phyloP scores from a whole-genome alignment of 2,797 vertebrate species.

The Brotula barbata region DNA sequence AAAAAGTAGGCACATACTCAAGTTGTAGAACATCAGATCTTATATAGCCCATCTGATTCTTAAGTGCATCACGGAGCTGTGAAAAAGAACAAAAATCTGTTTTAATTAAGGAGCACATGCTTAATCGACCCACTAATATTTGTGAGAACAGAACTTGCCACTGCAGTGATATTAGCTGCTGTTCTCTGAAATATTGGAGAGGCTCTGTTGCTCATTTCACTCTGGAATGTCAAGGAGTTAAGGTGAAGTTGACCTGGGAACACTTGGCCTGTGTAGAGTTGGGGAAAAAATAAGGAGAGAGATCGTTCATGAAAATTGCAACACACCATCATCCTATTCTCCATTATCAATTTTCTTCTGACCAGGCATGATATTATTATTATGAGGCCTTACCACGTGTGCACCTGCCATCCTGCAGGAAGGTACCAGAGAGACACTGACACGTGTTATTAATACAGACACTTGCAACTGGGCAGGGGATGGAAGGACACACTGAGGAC shows the following conservation, averaged over 20 bases:
- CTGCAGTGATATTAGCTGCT: constrained; percentile 41
- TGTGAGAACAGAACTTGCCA: constrained; percentile 50
- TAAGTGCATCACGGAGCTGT: constrained; percentile 60
- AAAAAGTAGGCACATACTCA: constrained; percentile 60
- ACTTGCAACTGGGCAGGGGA: constrained; percentile 64
- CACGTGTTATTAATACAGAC: constrained; percentile 69
- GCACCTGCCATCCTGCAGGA: constrained; percentile 53
- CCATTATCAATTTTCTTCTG: constrained; percentile 1
- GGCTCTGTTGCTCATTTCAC: constrained; percentile 66
- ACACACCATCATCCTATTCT: background rate
- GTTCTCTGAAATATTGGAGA: constrained; percentile 53
- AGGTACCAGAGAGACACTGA: constrained; percentile 74
- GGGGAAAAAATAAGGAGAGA: background rate
- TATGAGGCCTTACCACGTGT: constrained; percentile 55
- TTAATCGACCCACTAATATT: background rate
- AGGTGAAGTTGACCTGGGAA: constrained; percentile 75
- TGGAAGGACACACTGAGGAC: constrained; percentile 60
- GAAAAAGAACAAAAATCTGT: constrained; percentile 6
- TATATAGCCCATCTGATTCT: constrained; percentile 46
- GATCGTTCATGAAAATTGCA: background rate
- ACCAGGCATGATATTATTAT: background rate
- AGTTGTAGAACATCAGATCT: constrained; percentile 65
- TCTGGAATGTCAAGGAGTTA: constrained; percentile 13
- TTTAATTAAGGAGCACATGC: constrained; percentile 12
- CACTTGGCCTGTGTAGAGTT: constrained; percentile 64